These are phyloP conservation scores for Macrobrachium nipponense DNA, from an alignment of 1,140 invertebrate genomes.

Conservation along the genomic window DNA sequence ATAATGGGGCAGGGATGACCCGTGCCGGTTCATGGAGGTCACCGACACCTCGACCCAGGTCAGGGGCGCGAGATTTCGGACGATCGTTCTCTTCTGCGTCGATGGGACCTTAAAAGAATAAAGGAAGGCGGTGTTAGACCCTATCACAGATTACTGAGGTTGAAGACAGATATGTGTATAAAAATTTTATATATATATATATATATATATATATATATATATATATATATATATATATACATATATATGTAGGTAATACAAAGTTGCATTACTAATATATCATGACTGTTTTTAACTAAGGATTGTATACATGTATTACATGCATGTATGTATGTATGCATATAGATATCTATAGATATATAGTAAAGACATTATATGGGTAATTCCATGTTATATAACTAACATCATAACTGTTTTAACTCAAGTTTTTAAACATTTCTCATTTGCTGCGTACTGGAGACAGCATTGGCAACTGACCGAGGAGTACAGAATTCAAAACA, in stretches of 20 bases:
- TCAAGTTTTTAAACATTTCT: no score
- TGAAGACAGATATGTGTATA: no score
- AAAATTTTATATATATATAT: background rate
- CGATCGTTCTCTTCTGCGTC: conserved; percentile 37
- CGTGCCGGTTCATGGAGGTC: conserved; percentile 79
- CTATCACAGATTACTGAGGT: no score
- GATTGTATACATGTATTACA: no score
- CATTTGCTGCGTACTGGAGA: no score
- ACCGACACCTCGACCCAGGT: conserved; percentile 86
- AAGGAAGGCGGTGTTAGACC: no score
- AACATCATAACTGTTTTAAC: no score
- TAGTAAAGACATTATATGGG: background rate
- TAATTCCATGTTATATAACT: background rate
- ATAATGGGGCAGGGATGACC: conserved; percentile 80
- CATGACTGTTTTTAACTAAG: no score
- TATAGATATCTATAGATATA: conserved; percentile 3
- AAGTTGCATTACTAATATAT: no score
- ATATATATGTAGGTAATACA: background rate
- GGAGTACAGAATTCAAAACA: no score
- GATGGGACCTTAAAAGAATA: conserved; percentile 31
- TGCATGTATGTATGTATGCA: background rate
- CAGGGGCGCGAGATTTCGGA: conserved; percentile 70
- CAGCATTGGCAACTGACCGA: no score
- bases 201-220: conserved; percentile 17
- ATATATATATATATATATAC: conserved; percentile 17